Conservation (phyloP, 2,797 vertebrate species). For the Sebastes trivittatus region DNA sequence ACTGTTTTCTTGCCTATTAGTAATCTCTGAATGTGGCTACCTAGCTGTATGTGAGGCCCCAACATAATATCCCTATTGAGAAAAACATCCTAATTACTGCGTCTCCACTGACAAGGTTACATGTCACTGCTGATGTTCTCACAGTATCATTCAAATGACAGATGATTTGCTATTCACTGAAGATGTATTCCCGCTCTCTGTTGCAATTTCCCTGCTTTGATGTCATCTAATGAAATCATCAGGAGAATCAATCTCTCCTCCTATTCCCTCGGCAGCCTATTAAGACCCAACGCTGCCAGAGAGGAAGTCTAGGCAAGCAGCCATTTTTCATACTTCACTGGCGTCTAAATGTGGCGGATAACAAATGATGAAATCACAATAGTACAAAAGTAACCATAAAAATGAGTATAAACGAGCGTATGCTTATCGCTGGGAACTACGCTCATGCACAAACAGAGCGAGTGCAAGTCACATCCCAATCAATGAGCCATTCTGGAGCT, state of each 20-base stretch:
- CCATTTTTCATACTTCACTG: conserved; percentile 54
- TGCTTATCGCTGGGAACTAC: conserved; percentile 8
- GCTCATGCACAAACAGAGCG: conserved; percentile 11
- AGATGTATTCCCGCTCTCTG: conserved; percentile 53
- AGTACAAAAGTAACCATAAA: conserved; percentile 50
- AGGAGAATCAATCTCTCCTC: conserved; percentile 64
- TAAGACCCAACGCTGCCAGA: conserved; percentile 48
- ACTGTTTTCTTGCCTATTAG: neutral
- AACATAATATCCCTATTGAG: conserved; percentile 16
- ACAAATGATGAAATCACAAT: conserved; percentile 68
- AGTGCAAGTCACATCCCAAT: conserved; percentile 23
- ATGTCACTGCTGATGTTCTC: conserved; percentile 26
- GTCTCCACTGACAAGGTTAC: conserved; percentile 32
- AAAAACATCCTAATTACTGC: conserved; percentile 46
- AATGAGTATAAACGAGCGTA: conserved; percentile 34
- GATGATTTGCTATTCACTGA: conserved; percentile 52
- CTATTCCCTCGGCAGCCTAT: conserved; percentile 57
- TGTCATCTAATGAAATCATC: conserved; percentile 73
- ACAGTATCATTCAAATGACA: conserved; percentile 45
- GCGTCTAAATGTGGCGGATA: conserved; percentile 53
- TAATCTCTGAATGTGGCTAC: neutral
- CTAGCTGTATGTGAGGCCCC: neutral
- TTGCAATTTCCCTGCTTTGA: conserved; percentile 68
- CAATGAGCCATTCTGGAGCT: conserved; percentile 12
- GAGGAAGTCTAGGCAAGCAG: conserved; percentile 50